Evolutionary conservation across 1,140 invertebrate genomes (phyloP), one percentile per base, ranked within the genome.

Genomic region (Orius insidiosus): DNA sequence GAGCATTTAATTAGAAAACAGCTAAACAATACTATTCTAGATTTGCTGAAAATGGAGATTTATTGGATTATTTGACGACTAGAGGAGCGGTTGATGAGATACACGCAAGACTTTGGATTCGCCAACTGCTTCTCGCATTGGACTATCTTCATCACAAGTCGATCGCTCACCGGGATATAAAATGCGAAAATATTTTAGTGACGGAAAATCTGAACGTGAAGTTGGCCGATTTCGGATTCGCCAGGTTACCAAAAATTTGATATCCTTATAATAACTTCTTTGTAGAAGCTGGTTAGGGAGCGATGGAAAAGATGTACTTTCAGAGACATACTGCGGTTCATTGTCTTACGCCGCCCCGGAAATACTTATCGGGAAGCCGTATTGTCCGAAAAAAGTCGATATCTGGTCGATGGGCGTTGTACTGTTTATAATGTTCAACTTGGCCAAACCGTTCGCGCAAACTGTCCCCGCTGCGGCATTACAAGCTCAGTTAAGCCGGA

Each of bases 101-200:
- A 35, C 78, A 84, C 57, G 71, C 78, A 0, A 80, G 78, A 57
- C 65, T 76, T 1, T 88, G 85, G 85, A 85, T 86, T 59, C 64
- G 76, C 36, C 83, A 87, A 61, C 83, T 92, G 71, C 70, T 76
- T 3, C 76, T 76, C 48, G 88, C 82, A 0, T 59, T 93, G 1
- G 73, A 83, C 47, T 92, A 92, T 59, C 67, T 90, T 8, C 87
- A 92, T 56, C 67, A 68, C 24, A 76, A 79, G 24, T 80, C 85
- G 51, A 85, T 92, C 47, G 83, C 84, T 5, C 88, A 93, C 56
- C 69, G 87, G 39, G 84, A 87, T 60, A 61, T 87, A 1, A 93
- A 92, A 63, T 90, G 85, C 59, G 87, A 93, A 63, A 93, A 93
- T 60, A 81, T 92, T 48, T 61, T 93, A 6, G 63, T 93, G 0